Evolutionary conservation across 2,113 vertebrate species (phyloP), one percentile per base, ranked within the genome.

Genomic region (Labeo catla): DNA sequence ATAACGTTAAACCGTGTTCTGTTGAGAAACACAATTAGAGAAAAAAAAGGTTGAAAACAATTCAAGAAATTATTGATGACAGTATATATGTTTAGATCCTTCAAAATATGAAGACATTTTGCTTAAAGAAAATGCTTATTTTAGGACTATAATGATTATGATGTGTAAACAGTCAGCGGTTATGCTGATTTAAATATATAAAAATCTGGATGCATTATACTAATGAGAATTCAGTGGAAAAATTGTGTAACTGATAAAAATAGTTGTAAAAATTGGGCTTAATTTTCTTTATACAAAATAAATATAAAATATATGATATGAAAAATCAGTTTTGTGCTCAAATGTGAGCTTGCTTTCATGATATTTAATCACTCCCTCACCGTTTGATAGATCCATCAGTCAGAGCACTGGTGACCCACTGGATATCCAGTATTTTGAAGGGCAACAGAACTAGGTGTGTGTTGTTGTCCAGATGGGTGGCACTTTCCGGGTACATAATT

Each of bases 401-500:
- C 78, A 97, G 94, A 11, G 97, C 96, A 0, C 97, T 98, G 89
- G 96, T 68, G 23, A 98, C 83, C 98, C 98, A 99, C 91, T 96
- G 95, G 89, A 99, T 91, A 89, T 99, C 98, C 39, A 95, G 84
- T 21, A 91, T 96, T 93, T 99, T 99, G 93, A 98, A 99, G 12
- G 98, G 98, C 65, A 99, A 93, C 86, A 99, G 93, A 50, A 99
- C 90, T 92, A 99, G 96, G 89, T 87, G 95, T 90, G 97, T 97
- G 0, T 90, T 92, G 83, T 96, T 96, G 54, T 92, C 93, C 81
- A 99, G 88, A 63, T 99, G 95, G 78, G 89, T 91, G 90, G 97
- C 97, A 89, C 97, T 99, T 93, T 99, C 98, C 0, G 98, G 98
- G 88, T 99, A 99, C 92, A 99, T 90, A 2, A 98, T 89, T 7